Evolutionary conservation across 2,797 vertebrate genomes (phyloP), one percentile per base, ranked within the genome.

Genomic region (Sarcophilus harrisii): DNA sequence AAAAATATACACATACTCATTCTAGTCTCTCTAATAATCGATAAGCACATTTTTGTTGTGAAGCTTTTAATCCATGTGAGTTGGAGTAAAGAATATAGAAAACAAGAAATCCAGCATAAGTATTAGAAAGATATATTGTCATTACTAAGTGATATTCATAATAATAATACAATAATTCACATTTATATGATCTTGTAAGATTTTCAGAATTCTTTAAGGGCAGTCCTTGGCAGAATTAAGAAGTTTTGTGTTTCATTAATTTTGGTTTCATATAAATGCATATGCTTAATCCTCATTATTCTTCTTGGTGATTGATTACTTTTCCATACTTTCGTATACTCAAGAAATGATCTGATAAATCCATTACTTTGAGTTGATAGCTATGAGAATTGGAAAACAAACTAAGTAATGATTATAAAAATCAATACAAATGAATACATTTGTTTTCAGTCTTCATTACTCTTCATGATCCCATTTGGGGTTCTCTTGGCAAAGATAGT

Each of bases 51-150:
- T 95, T 81, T 66, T 89, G 87, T 30, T 94, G 57, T 96, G 81
- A 13, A 93, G 90, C 16, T 92, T 93, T 38, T 95, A 94, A 96
- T 95, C 91, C 62, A 87, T 21, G 28, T 32, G 92, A 95, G 57
- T 2, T 93, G 60, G 66, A 95, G 94, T 96, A 91, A 96, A 95
- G 57, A 14, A 93, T 55, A 96, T 90, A 32, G 13, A 93, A 45
- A 4, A 55, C 29, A 81, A 66, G 27, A 92, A 94, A 73, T 13
- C 55, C 9, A 52, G 6, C 62, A 0, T 73, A 93, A 81, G 45
- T 92, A 16, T 91, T 54, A 87, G 59, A 94, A 92, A 96, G 93
- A 81, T 93, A 28, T 57, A 94, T 24, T 94, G 58, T 93, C 87
- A 58, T 92, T 96, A 94, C 81, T 95, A 59, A 95, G 66, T 81